Percentiles rank a stretch among this genome's conserved stretches.
phyloP scores from a whole-genome alignment of 2,888 invertebrate genomes.

The Drosophila ustulata region DNA sequence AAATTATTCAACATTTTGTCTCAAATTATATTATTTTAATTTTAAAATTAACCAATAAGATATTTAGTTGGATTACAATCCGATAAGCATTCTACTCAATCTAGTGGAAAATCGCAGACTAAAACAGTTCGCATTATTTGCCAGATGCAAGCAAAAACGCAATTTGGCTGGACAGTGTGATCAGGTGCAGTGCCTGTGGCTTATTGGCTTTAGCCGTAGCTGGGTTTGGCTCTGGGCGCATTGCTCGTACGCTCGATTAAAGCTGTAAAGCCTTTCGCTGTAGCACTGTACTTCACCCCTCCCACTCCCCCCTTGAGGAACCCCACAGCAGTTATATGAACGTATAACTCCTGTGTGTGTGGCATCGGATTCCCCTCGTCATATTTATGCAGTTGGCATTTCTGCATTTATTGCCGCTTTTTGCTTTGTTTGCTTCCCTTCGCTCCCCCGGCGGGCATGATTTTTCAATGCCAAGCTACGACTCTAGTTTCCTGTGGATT shows the following conservation, averaged over 20 bases:
- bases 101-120: neutral
- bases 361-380: constrained; percentile 19
- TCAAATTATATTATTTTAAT: no score
- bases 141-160: neutral
- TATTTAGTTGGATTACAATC: neutral
- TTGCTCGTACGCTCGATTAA: constrained; percentile 69
- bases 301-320: no score
- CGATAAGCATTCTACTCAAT: neutral
- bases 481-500: constrained; percentile 49
- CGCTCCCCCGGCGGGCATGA: constrained; percentile 47
- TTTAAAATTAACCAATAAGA: no score
- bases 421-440: constrained; percentile 51
- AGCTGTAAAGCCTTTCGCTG: constrained; percentile 57
- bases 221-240: constrained; percentile 33
- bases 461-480: constrained; percentile 73
- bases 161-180: constrained; percentile 19
- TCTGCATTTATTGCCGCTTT: constrained; percentile 64
- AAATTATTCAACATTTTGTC: no score
- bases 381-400: constrained; percentile 77
- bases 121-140: neutral
- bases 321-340: neutral
- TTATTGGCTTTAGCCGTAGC: constrained; percentile 18
- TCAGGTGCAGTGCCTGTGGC: constrained; percentile 23
- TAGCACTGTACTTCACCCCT: neutral
- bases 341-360: neutral